These are phyloP conservation scores for Ferrisia virgata DNA, from an alignment of 2,888 invertebrate species.

Conservation along the genomic window DNA sequence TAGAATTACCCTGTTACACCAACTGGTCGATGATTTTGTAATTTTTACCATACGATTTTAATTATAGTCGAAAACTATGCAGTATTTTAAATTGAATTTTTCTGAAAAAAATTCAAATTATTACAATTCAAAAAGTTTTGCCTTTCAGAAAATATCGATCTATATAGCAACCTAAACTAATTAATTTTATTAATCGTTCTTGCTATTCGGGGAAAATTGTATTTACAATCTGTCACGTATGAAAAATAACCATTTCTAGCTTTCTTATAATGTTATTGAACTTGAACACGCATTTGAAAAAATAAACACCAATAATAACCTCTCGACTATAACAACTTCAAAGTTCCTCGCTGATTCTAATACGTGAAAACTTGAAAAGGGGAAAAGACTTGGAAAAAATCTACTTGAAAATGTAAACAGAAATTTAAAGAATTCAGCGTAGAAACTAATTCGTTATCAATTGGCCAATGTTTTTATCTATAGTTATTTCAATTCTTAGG, in stretches of 20 bases:
- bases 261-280: not conserved
- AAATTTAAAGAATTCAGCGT: not conserved
- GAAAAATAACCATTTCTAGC: not conserved
- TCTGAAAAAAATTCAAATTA: no score
- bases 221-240: not conserved
- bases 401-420: not conserved
- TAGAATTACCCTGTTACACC: not conserved
- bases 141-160: no score
- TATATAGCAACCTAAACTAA: no score
- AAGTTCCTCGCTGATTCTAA: not conserved
- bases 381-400: not conserved
- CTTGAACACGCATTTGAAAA: not conserved
- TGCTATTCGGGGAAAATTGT: not conserved
- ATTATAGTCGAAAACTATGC: no score
- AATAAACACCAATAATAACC: not conserved
- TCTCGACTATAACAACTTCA: not conserved
- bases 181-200: not conserved
- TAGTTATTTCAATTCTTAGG: no score
- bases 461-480: not conserved
- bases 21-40: no score
- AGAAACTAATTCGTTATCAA: not conserved
- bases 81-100: no score
- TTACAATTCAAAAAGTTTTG: no score
- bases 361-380: not conserved
- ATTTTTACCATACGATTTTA: no score